Evolutionary conservation across 1,140 invertebrate genomes (phyloP), one percentile per base, ranked within the genome.

Genomic region (Hestina assimilis): DNA sequence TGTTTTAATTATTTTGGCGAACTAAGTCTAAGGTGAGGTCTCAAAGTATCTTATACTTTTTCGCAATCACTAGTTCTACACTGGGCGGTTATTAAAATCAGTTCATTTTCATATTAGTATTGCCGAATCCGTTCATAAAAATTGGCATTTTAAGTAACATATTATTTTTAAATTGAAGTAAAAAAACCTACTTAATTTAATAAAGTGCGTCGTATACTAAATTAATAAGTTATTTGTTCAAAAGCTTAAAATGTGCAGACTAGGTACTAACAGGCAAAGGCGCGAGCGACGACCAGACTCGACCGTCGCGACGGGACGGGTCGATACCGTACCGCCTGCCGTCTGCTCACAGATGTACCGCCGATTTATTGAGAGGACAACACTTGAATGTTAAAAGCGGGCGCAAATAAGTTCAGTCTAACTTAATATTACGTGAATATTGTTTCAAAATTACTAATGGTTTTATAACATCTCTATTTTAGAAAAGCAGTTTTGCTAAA

Each of bases 331-430:
- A 12, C 42, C 15, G 15, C 29, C 31, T 50, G 42, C 51, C 50
- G 53, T 53, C 59, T 59, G 51, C 54, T 59, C 57, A 64, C 47
- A 60, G 56, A 63, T 73, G 63, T 72, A 59, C 52, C 51, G 56
- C 45, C 63, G 56, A 70, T 74, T 74, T 74, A 68, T 71, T 66
- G 71, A 59, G 59, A 66, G 55, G 46, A 43, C 59, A 58, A 9
- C 45, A 51, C 52, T 59, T 59, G 64, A 70, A 70, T 70, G 53
- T 50, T 62, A 62, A 64, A 52, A 35, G 57, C 21, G 15, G 28
- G 46, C 26, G 41, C 6, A 19, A 26, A 50, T 9, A 20, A 50
- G 15, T 26, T 26, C 9, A 33, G 20, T 35, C 15, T 19, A 29
- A 47, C 3, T 2, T 17, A 35, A 35, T n/a, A 14, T 42, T 42